A percentile compares a stretch with the other conserved stretches of the same genome.
These are phyloP conservation scores for Toxotes jaculatrix DNA, from an alignment of 2,113 vertebrate genomes.

Conservation along the genomic window DNA sequence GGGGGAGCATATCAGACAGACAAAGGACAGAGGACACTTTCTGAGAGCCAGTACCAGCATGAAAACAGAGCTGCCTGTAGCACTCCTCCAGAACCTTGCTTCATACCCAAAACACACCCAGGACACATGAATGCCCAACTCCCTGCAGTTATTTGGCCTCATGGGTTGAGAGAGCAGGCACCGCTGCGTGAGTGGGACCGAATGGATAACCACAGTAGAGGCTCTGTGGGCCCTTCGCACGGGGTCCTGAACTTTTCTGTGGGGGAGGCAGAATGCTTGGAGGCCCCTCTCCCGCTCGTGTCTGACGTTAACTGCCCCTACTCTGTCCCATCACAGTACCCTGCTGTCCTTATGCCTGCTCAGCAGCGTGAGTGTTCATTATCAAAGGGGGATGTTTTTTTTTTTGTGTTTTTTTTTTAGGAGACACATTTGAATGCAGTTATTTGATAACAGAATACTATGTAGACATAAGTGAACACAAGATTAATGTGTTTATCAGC, in stretches of 20 bases:
- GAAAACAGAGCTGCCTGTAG: neutral
- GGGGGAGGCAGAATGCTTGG: conserved; percentile 61
- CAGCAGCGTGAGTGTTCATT: conserved; percentile 17
- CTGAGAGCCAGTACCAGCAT: conserved; percentile 6
- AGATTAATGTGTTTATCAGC: neutral
- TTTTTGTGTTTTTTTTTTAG: neutral
- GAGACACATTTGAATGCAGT: neutral
- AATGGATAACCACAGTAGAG: neutral
- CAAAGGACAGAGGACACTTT: neutral
- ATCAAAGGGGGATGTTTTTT: neutral
- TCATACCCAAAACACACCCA: neutral
- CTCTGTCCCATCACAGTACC: neutral
- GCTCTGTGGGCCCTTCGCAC: neutral
- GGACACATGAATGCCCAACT: neutral
- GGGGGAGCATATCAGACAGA: neutral
- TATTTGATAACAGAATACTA: neutral
- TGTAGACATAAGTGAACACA: too few relatives aligned
- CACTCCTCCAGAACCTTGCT: neutral
- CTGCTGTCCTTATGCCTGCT: neutral
- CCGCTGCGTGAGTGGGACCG: neutral
- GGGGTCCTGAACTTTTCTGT: neutral
- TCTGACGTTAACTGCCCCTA: conserved; percentile 36
- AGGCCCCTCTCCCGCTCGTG: conserved; percentile 71
- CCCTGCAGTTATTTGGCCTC: neutral
- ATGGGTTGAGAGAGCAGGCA: neutral